phyloP scores from a whole-genome alignment of 1,140 invertebrate genomes.

The Holcopasites calliopsidis region DNA sequence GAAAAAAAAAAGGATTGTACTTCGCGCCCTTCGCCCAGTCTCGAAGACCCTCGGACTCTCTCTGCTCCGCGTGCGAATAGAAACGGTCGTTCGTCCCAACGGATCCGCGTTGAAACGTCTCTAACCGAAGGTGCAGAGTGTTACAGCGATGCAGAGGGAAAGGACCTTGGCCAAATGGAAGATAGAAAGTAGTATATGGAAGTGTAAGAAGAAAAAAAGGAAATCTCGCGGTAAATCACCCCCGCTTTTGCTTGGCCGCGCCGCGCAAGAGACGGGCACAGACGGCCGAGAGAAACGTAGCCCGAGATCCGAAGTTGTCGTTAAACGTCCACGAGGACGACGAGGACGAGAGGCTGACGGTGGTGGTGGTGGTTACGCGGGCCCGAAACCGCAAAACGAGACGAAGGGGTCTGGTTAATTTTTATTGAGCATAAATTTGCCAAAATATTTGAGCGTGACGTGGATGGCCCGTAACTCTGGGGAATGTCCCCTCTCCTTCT shows the following conservation, averaged over 20 bases:
- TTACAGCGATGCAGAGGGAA: neutral
- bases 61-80: conserved; percentile 13
- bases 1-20: conserved; percentile 49
- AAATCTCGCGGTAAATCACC: conserved; percentile 72
- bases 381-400: conserved; percentile 57
- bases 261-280: conserved; percentile 36
- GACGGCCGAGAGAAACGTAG: conserved; percentile 47
- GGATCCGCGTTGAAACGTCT: conserved; percentile 24
- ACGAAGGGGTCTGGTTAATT: conserved; percentile 76
- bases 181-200: conserved; percentile 14
- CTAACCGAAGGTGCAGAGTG: neutral
- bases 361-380: conserved; percentile 46
- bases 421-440: conserved; percentile 78
- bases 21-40: conserved; percentile 35
- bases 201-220: conserved; percentile 46
- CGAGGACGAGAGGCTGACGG: conserved; percentile 29
- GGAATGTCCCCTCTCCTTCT: conserved; percentile 44
- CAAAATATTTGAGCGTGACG: conserved; percentile 76
- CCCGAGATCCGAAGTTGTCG: conserved; percentile 68
- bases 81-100: neutral
- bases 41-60: conserved; percentile 3
- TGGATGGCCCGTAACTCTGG: conserved; percentile 73
- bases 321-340: conserved; percentile 64
- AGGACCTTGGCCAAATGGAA: neutral
- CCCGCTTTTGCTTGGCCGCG: conserved; percentile 58